Percentiles rank a stretch among this genome's conserved stretches.
These are phyloP conservation scores for Heliconius charithonia DNA, from an alignment of 2,888 invertebrate genomes.

Conservation along the genomic window DNA sequence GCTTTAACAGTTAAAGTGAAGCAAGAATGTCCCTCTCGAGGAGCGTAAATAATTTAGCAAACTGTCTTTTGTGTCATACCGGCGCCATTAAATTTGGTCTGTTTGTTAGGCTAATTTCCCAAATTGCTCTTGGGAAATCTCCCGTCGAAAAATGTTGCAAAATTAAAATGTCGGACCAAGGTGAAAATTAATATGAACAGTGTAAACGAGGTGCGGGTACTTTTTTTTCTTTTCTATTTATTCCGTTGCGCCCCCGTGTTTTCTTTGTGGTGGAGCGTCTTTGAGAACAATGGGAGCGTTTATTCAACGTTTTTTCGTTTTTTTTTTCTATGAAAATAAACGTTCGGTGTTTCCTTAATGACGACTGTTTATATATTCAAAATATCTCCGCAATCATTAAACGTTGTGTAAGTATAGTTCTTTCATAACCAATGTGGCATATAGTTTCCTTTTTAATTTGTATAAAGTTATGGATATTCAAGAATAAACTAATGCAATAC, in stretches of 20 bases:
- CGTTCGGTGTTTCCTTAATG: conserved; percentile 10
- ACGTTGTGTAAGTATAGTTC: neutral
- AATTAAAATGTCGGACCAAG: conserved; percentile 58
- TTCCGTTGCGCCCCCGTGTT: conserved; percentile 38
- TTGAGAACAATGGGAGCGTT: conserved; percentile 38
- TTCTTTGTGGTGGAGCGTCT: conserved; percentile 37
- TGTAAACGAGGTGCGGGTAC: conserved; percentile 32
- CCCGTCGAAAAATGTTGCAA: conserved; percentile 58
- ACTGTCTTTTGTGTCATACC: conserved; percentile 65
- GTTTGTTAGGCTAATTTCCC: conserved; percentile 73
- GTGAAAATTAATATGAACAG: conserved; percentile 56
- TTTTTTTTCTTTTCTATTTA: conserved; percentile 35
- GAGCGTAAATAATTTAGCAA: conserved; percentile 71
- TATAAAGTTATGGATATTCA: neutral
- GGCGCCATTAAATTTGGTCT: conserved; percentile 69
- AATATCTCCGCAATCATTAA: neutral
- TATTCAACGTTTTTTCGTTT: conserved; percentile 30
- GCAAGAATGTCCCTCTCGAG: conserved; percentile 60
- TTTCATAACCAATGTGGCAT: neutral
- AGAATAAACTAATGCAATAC: neutral
- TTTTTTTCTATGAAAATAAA: conserved; percentile 12
- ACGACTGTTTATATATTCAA: conserved; percentile 21
- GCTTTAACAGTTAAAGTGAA: conserved; percentile 56
- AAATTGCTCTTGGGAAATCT: conserved; percentile 68
- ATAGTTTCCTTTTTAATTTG: neutral